These are phyloP conservation scores for Odontamblyopus lacepedii DNA, from an alignment of 2,797 vertebrate genomes.

Conservation along the genomic window DNA sequence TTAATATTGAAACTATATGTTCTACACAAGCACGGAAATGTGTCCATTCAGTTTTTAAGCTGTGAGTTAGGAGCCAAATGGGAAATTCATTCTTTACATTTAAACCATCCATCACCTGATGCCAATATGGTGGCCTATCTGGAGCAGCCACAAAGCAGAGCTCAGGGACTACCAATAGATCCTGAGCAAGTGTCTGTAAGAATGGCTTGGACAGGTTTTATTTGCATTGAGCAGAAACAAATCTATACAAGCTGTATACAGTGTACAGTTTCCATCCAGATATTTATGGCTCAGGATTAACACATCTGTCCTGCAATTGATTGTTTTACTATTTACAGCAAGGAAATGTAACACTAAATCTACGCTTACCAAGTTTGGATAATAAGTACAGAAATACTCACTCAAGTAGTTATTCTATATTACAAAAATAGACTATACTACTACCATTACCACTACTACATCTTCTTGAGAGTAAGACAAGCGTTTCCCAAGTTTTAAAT, in stretches of 20 bases:
- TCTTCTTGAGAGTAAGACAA: too few species aligned
- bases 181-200: neutral
- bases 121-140: neutral
- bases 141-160: constrained; percentile 8
- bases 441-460: too few species aligned
- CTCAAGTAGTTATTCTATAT: neutral
- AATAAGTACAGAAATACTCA: neutral
- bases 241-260: neutral
- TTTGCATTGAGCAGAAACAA: neutral
- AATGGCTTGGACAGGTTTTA: neutral
- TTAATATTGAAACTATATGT: too few species aligned
- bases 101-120: neutral
- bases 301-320: neutral
- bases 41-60: neutral
- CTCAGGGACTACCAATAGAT: constrained; percentile 3
- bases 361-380: neutral
- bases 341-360: neutral
- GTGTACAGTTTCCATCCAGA: neutral
- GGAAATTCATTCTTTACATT: neutral
- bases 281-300: constrained; percentile 1
- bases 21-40: neutral
- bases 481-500: too few species aligned
- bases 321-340: neutral
- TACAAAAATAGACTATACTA: too few species aligned
- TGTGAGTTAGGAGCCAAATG: neutral